These are phyloP conservation scores for Malthinus flaveolus DNA, from an alignment of 2,888 invertebrate species.

Conservation along the genomic window DNA sequence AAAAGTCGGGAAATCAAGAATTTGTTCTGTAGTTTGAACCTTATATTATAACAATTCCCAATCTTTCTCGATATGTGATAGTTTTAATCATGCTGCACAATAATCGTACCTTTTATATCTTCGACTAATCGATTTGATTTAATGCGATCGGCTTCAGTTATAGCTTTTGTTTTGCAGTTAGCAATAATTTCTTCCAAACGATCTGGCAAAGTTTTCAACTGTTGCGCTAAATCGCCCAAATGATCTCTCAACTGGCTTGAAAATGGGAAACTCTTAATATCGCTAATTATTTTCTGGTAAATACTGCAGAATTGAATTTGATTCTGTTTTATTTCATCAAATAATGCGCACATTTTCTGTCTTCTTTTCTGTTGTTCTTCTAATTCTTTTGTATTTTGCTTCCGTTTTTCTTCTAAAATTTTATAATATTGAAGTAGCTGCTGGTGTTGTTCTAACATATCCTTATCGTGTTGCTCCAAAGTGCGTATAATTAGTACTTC, in stretches of 20 bases:
- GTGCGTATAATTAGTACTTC: conserved; percentile 56
- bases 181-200: conserved; percentile 57
- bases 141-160: conserved; percentile 59
- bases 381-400: conserved; percentile 59
- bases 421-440: conserved; percentile 55
- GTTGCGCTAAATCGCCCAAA: conserved; percentile 51
- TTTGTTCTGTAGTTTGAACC: too few species aligned
- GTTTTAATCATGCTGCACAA: background rate
- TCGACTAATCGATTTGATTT: conserved; percentile 58
- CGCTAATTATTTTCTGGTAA: conserved; percentile 60
- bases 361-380: conserved; percentile 52
- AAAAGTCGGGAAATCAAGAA: too few species aligned
- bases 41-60: conserved; percentile 36
- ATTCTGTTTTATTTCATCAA: conserved; percentile 62
- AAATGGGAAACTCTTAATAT: conserved; percentile 46
- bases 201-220: conserved; percentile 53
- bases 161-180: conserved; percentile 53
- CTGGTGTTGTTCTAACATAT: conserved; percentile 59
- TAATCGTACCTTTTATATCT: conserved; percentile 51
- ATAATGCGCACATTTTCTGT: conserved; percentile 36
- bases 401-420: conserved; percentile 54
- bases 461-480: conserved; percentile 59
- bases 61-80: conserved; percentile 10
- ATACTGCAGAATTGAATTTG: conserved; percentile 61
- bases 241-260: conserved; percentile 33